phyloP scores from a whole-genome alignment of 1,140 invertebrate species.

The Probaryconus sp. region DNA sequence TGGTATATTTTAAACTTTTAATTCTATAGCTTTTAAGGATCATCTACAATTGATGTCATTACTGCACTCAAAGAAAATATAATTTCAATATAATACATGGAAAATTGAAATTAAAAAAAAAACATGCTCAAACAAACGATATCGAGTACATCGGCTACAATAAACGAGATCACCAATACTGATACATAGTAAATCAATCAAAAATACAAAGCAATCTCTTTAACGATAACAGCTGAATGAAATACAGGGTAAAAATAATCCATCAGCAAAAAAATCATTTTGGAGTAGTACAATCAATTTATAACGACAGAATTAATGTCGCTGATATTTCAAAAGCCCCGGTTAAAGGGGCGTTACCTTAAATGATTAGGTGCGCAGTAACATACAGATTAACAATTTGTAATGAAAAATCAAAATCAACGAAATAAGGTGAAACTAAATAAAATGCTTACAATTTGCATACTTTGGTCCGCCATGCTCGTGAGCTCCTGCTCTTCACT shows the following conservation, averaged over 20 bases:
- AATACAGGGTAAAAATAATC: conserved; percentile 22
- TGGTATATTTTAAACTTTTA: too few relatives aligned
- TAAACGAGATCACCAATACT: conserved; percentile 14
- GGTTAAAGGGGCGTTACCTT: conserved; percentile 65
- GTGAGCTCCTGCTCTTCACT: conserved; percentile 82
- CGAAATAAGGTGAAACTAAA: conserved; percentile 76
- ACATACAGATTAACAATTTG: conserved; percentile 67
- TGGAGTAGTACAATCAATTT: conserved; percentile 12
- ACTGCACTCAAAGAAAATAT: too few relatives aligned
- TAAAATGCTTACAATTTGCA: conserved; percentile 81
- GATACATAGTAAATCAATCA: conserved; percentile 24
- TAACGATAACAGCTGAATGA: conserved; percentile 18
- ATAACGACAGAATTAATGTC: conserved; percentile 16
- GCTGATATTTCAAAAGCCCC: conserved; percentile 16
- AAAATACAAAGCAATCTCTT: conserved; percentile 25
- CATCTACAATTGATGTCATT: too few relatives aligned
- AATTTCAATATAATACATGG: conserved; percentile 17
- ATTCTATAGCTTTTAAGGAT: too few relatives aligned
- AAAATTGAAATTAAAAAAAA: background rate
- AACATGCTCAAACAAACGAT: conserved; percentile 31
- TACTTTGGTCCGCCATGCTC: conserved; percentile 79
- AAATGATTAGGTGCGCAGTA: conserved; percentile 68
- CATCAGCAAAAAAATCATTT: conserved; percentile 24
- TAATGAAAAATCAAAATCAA: conserved; percentile 54
- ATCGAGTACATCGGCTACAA: conserved; percentile 21